Conservation (phyloP, 2,888 invertebrate species). For the Brachyopa scutellaris region DNA sequence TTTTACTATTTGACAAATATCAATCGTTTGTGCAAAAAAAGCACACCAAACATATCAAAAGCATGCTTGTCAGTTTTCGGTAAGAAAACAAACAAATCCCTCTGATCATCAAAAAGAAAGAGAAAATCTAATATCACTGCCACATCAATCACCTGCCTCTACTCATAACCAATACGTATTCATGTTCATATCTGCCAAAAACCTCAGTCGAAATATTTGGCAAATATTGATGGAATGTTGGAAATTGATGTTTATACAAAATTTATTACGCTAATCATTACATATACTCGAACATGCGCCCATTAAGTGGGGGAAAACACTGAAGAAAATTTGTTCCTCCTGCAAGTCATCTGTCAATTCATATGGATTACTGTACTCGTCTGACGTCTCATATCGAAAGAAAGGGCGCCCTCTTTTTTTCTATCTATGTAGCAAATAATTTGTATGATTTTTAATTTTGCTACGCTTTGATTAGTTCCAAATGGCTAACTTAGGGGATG, state of each 20-base stretch:
- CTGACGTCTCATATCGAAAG: neutral
- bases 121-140: conserved; percentile 13
- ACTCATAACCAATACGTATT: neutral
- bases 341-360: conserved; percentile 46
- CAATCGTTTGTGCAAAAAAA: too few species aligned
- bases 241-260: conserved; percentile 1
- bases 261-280: conserved; percentile 16
- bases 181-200: neutral
- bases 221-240: neutral
- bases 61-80: too few species aligned
- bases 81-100: too few species aligned
- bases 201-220: conserved; percentile 18
- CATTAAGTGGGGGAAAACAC: conserved; percentile 1
- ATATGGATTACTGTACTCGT: neutral
- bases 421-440: neutral
- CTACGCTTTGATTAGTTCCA: conserved; percentile 46
- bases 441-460: conserved; percentile 41
- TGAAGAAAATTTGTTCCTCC: neutral
- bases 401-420: conserved; percentile 1
- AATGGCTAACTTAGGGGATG: conserved; percentile 13
- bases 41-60: too few species aligned
- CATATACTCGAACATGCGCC: too few species aligned
- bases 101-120: too few species aligned
- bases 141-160: conserved; percentile 19
- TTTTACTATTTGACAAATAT: too few species aligned